Conservation (phyloP, 1,140 invertebrate species). For the Neelides sp. region DNA sequence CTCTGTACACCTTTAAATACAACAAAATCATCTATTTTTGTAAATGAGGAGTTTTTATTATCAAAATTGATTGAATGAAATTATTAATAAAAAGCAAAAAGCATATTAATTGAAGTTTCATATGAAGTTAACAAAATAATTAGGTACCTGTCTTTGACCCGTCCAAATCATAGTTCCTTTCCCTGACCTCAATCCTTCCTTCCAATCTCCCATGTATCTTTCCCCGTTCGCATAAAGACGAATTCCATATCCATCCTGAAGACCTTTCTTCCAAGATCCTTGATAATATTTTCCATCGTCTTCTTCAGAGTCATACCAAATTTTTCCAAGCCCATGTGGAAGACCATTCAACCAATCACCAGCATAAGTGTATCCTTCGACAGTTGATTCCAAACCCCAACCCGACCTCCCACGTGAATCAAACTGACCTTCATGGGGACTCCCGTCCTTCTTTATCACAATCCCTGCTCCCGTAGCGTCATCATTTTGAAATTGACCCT, state of each 20-base stretch:
- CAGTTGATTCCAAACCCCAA: conserved; percentile 53
- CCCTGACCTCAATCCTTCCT: conserved; percentile 68
- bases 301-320: conserved; percentile 34
- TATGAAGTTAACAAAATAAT: no score
- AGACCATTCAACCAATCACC: conserved; percentile 72
- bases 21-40: no score
- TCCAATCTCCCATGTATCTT: conserved; percentile 70
- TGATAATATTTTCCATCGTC: conserved; percentile 31
- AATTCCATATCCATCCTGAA: conserved; percentile 12
- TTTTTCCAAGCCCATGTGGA: conserved; percentile 63
- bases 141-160: conserved; percentile 12
- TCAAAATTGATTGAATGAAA: background rate
- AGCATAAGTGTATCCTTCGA: conserved; percentile 54
- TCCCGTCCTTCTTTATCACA: conserved; percentile 66
- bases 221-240: conserved; percentile 28
- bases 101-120: background rate
- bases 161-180: conserved; percentile 50
- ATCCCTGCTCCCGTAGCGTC: conserved; percentile 61
- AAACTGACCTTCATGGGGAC: conserved; percentile 63
- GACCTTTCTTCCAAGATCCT: conserved; percentile 32
- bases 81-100: background rate
- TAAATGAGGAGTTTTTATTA: no score
- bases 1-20: conserved; percentile 18
- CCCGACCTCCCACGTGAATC: conserved; percentile 60
- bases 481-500: conserved; percentile 22